Percentiles rank a stretch among this genome's conserved stretches.
These are phyloP conservation scores for Mionectes olivaceus DNA, from an alignment of 2,797 vertebrate species.

Conservation along the genomic window DNA sequence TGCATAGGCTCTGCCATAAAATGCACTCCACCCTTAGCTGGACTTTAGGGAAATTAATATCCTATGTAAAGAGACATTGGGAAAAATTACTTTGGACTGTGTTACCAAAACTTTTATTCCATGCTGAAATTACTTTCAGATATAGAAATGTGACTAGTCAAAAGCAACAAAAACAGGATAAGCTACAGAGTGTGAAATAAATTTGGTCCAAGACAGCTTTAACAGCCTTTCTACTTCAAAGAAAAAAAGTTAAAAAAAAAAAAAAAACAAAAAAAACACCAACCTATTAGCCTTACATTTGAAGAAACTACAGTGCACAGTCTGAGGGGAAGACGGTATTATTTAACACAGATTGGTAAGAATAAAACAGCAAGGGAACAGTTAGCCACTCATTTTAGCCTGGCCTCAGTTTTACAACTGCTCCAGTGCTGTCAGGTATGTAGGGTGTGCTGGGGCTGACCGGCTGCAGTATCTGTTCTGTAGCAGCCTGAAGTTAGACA, in stretches of 20 bases:
- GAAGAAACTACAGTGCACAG: neutral
- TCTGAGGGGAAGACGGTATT: neutral
- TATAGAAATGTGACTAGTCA: neutral
- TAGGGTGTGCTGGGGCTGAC: neutral
- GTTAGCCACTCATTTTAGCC: neutral
- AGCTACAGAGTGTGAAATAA: neutral
- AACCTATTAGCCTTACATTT: neutral
- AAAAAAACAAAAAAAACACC: neutral
- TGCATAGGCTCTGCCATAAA: neutral
- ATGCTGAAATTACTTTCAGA: neutral
- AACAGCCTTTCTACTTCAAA: neutral
- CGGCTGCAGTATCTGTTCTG: neutral
- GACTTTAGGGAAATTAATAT: neutral
- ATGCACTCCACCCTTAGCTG: neutral
- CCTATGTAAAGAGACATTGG: neutral
- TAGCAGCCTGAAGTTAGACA: neutral
- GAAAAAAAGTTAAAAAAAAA: neutral
- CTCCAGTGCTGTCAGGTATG: neutral
- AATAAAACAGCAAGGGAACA: neutral
- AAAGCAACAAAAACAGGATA: neutral
- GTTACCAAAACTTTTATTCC: neutral
- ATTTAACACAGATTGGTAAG: too few species aligned
- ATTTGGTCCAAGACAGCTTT: neutral
- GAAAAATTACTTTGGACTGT: neutral
- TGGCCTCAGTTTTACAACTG: neutral